phyloP scores from a whole-genome alignment of 2,888 invertebrate genomes.

The Pyrrhopygopsis socrates region DNA sequence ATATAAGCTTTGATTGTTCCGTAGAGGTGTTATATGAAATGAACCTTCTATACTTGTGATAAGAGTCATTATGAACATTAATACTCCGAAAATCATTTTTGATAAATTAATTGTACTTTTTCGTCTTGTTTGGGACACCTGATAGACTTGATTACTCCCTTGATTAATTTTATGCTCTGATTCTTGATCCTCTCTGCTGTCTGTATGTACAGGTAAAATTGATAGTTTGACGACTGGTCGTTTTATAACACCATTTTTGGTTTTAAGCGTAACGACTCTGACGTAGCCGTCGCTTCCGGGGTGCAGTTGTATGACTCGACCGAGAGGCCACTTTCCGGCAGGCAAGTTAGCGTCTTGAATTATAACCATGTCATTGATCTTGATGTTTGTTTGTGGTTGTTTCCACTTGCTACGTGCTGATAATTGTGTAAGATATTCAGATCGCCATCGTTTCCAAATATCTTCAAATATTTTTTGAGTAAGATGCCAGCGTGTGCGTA shows the following conservation, averaged over 20 bases:
- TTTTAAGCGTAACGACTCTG: conserved; percentile 37
- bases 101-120: not conserved
- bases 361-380: conserved; percentile 36
- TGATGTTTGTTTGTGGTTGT: conserved; percentile 15
- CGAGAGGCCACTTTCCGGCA: conserved; percentile 47
- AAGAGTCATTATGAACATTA: conserved; percentile 5
- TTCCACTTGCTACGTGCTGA: conserved; percentile 41
- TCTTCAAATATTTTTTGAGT: conserved; percentile 20
- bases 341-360: conserved; percentile 56
- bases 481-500: conserved; percentile 25
- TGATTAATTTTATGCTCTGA: no score
- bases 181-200: no score
- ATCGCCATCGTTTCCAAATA: conserved; percentile 23
- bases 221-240: conserved; percentile 34
- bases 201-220: no score
- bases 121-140: not conserved
- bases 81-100: not conserved
- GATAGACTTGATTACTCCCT: not conserved
- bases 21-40: conserved; percentile 29
- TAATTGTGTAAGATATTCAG: conserved; percentile 40
- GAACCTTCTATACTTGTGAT: conserved; percentile 19
- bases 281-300: conserved; percentile 49
- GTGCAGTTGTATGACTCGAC: conserved; percentile 33
- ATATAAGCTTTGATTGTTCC: not conserved
- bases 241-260: conserved; percentile 36